Percentiles rank a stretch among this genome's conserved stretches.
Conservation (phyloP, 2,113 vertebrate species). For the Globicephala melas region DNA sequence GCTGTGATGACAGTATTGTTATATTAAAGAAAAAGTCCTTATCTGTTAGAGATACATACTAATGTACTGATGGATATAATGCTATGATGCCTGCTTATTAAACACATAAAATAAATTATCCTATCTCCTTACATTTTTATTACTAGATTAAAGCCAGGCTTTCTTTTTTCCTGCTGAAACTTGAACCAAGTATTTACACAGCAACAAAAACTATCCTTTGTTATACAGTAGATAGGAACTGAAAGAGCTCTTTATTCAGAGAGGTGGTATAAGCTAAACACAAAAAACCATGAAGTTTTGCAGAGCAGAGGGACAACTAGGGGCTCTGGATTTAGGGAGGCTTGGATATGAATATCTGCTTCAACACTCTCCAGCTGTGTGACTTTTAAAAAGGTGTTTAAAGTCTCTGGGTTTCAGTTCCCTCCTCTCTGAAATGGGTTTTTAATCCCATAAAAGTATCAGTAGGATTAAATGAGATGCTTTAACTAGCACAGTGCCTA, state of each 20-base stretch:
- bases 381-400: not conserved
- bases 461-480: not conserved
- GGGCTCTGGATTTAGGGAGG: not conserved
- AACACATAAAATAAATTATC: not conserved
- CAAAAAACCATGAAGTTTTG: not conserved
- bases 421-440: not conserved
- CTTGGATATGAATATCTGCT: not conserved
- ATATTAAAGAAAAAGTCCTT: not conserved
- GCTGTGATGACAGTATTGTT: not conserved
- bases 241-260: not conserved
- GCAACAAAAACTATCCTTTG: not conserved
- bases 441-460: not conserved
- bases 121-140: not conserved
- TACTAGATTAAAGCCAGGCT: not conserved
- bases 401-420: not conserved
- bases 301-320: not conserved
- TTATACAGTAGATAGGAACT: not conserved
- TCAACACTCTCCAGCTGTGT: not conserved
- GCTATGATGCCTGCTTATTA: not conserved
- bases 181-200: not conserved
- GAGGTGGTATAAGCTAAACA: not conserved
- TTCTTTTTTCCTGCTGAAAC: slow-evolving; percentile 22
- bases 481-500: not conserved
- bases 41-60: not conserved
- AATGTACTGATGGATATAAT: not conserved